A percentile compares a stretch with the other conserved stretches of the same genome.
phyloP scores from a whole-genome alignment of 2,113 vertebrate genomes.

The Gymnocephalus cernua region DNA sequence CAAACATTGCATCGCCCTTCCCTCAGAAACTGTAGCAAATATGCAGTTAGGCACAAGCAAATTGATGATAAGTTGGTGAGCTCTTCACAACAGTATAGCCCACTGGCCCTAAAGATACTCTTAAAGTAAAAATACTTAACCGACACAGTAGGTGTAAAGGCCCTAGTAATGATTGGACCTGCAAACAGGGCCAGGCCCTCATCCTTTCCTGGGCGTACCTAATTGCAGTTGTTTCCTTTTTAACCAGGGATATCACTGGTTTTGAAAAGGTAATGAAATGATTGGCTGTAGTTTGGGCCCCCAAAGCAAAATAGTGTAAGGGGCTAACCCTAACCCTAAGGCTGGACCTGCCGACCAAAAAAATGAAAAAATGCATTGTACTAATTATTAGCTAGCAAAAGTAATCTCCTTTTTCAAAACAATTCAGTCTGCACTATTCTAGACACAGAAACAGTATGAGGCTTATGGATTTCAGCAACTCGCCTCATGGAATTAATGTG shows the following conservation, averaged over 20 bases:
- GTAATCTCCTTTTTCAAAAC: background rate
- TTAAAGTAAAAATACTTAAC: background rate
- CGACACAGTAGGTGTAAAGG: background rate
- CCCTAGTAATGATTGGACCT: no score
- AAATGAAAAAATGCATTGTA: no score
- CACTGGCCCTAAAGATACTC: background rate
- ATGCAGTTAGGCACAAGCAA: background rate
- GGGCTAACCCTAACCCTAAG: no score
- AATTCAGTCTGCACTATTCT: background rate
- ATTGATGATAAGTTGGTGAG: background rate
- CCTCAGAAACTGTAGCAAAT: background rate
- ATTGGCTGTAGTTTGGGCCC: background rate
- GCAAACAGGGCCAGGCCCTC: background rate
- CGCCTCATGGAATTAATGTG: constrained; percentile 21
- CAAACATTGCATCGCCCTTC: background rate
- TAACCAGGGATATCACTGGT: background rate
- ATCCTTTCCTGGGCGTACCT: background rate
- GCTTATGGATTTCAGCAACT: background rate
- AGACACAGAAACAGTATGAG: background rate
- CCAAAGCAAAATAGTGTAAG: background rate
- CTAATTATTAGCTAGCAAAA: background rate
- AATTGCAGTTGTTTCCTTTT: background rate
- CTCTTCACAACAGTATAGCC: background rate
- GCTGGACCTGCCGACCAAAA: background rate
- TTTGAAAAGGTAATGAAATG: background rate